Evolutionary conservation across 2,797 vertebrate species (phyloP), one percentile per base, ranked within the genome.

Genomic region (Paedocypris micromegethes): DNA sequence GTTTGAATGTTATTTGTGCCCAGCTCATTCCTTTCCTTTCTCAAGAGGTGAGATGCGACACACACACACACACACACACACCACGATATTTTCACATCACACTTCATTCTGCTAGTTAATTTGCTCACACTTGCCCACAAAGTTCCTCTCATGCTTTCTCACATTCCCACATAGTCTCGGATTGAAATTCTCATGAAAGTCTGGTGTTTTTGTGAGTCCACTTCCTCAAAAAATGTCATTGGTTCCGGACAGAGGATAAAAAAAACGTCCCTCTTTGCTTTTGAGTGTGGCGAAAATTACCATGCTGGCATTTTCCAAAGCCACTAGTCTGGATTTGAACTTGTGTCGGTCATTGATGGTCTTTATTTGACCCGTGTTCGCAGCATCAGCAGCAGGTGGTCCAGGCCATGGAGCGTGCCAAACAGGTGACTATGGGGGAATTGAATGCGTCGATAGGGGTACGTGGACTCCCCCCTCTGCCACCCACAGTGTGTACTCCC

Each of bases 341-440:
- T 64, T 38, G 51, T 70, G 44, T 72, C 66, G 68, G 53, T 62
- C 48, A 9, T 61, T 77, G 59, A 66, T 54, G 42, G 62, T 7
- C 60, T 42, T 68, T 39, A 53, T 65, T 53, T 65, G 8, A 59
- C 54, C 64, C 7, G 52, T 41, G 70, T 81, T 76, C 70, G 7
- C 89, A 96, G 93, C 93, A 96, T 79, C 93, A 96, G 83, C 93
- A 96, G 85, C 93, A 96, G 80, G 93, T 96, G 83, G 92, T 96
- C 84, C 93, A 96, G 88, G 93, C 93, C 9, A 94, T 96, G 88
- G 93, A 96, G 60, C 89, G 93, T 80, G 93, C 93, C 83, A 96
- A 96, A 91, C 93, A 96, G 90, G 93, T 95, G 92, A 96, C 93
- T 89, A 94, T 95, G 93, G 92, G 91, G 85, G 93, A 96, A 89